phyloP scores from a whole-genome alignment of 2,888 invertebrate genomes.

The Therioaphis trifolii region DNA sequence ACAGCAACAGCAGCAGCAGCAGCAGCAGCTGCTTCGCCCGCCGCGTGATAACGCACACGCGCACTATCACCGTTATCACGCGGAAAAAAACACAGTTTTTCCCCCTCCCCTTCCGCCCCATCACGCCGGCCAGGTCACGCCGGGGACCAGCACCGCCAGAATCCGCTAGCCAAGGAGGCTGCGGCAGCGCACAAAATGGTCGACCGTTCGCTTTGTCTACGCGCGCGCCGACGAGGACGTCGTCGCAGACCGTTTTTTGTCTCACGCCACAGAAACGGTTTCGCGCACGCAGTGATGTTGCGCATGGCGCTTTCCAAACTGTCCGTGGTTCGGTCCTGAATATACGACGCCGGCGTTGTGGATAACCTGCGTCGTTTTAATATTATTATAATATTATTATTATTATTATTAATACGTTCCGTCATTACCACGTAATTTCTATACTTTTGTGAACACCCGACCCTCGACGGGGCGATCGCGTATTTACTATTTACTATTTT shows the following conservation, averaged over 20 bases:
- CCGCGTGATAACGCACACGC: not conserved
- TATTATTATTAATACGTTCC: too few relatives aligned
- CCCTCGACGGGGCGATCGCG: too few relatives aligned
- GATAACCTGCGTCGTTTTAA: conserved; percentile 15
- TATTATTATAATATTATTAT: too few relatives aligned
- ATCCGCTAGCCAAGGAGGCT: too few relatives aligned
- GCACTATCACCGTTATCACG: not conserved
- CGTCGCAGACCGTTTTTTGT: not conserved
- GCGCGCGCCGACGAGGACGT: not conserved
- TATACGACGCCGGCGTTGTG: conserved; percentile 23
- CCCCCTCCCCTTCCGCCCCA: not conserved
- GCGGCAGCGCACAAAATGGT: not conserved
- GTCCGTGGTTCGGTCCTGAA: not conserved
- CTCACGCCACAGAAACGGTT: conserved; percentile 2
- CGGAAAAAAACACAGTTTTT: not conserved
- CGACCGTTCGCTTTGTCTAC: not conserved
- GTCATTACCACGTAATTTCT: too few relatives aligned
- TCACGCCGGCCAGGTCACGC: not conserved
- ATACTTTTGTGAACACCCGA: too few relatives aligned
- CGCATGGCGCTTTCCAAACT: not conserved
- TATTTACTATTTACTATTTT: too few relatives aligned
- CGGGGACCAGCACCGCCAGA: not conserved
- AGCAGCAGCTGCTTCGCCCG: not conserved
- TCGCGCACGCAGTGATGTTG: conserved; percentile 16
- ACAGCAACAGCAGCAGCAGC: not conserved